These are phyloP conservation scores for Mythimna loreyi DNA, from an alignment of 2,888 invertebrate species.

Conservation along the genomic window DNA sequence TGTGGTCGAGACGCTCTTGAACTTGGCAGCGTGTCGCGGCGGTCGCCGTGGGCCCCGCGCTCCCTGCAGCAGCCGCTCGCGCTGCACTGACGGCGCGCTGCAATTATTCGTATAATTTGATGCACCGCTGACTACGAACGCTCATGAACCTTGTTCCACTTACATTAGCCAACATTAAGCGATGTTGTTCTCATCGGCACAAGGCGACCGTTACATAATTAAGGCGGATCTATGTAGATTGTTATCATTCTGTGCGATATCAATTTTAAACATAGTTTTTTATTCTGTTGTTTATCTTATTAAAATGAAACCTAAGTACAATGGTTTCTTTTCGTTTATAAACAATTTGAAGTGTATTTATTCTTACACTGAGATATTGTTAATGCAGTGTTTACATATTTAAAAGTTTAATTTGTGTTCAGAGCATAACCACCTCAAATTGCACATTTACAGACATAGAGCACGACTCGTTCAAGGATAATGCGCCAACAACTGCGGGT, in stretches of 20 bases:
- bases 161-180: conserved; percentile 82
- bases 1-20: conserved; percentile 80
- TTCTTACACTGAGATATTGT: conserved; percentile 42
- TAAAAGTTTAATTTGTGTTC: conserved; percentile 73
- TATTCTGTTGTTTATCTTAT: conserved; percentile 17
- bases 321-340: conserved; percentile 12
- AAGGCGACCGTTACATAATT: conserved; percentile 78
- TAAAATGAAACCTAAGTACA: not conserved
- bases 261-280: conserved; percentile 54
- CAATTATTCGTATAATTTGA: conserved; percentile 80
- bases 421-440: conserved; percentile 77
- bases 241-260: conserved; percentile 43
- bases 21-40: conserved; percentile 80
- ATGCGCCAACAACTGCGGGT: conserved; percentile 66
- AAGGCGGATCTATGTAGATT: conserved; percentile 38
- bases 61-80: conserved; percentile 20
- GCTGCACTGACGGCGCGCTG: conserved; percentile 64
- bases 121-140: conserved; percentile 81
- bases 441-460: conserved; percentile 78
- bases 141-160: conserved; percentile 89
- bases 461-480: conserved; percentile 84
- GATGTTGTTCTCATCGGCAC: conserved; percentile 77
- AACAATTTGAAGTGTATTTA: conserved; percentile 8
- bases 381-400: conserved; percentile 62
- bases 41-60: conserved; percentile 55